A percentile compares a stretch with the other conserved stretches of the same genome.
Evolutionary conservation across 2,797 vertebrate genomes (phyloP).

Genomic region (Falco biarmicus): DNA sequence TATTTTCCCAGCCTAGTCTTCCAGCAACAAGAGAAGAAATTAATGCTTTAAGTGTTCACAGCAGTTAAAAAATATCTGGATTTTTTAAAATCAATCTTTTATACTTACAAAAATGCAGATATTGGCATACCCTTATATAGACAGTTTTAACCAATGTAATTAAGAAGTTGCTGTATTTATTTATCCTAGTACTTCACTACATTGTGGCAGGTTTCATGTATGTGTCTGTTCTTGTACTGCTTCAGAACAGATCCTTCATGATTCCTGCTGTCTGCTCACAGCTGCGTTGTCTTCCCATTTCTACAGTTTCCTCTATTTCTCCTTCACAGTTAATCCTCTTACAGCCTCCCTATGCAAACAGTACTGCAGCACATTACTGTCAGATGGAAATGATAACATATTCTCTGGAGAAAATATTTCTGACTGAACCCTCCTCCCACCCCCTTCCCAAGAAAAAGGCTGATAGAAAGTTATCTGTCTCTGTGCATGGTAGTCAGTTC

Average conservation of each 20-base stretch:
- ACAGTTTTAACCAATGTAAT: neutral
- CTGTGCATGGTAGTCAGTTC: neutral
- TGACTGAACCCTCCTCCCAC: neutral
- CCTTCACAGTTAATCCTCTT: neutral
- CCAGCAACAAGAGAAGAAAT: neutral
- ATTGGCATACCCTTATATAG: neutral
- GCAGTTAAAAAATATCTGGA: neutral
- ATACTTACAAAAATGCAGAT: neutral
- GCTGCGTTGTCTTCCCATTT: neutral
- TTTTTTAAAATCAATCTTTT: neutral
- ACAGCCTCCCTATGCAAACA: neutral
- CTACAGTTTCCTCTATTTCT: neutral
- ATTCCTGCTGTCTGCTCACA: neutral
- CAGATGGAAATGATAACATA: neutral
- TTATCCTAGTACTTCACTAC: neutral
- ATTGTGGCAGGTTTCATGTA: neutral
- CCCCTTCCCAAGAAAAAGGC: neutral
- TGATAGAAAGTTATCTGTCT: neutral
- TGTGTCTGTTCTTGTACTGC: neutral
- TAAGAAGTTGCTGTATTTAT: neutral
- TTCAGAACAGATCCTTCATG: neutral
- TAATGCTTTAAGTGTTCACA: neutral
- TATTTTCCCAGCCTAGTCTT: neutral
- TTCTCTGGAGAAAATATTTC: neutral
- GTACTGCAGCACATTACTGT: neutral